Evolutionary conservation across 2,113 vertebrate species (phyloP).

Genomic region (Spea bombifrons): DNA sequence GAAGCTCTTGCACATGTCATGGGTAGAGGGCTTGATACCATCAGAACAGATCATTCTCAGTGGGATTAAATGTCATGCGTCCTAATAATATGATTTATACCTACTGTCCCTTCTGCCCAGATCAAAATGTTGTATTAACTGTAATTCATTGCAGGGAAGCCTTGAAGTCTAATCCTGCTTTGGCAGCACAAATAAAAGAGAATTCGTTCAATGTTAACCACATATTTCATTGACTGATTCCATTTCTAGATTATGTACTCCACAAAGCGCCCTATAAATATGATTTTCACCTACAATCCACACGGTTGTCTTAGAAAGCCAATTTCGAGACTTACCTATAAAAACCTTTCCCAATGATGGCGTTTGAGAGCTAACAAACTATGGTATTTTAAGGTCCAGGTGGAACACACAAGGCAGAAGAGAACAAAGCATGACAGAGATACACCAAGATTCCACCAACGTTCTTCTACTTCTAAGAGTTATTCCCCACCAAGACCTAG

Average conservation of each 20-base stretch:
- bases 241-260: slow-evolving; percentile 16
- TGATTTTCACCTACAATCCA: slow-evolving; percentile 2
- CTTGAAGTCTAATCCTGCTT: slow-evolving; percentile 43
- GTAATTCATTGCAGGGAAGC: slow-evolving; percentile 49
- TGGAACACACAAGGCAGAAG: no score
- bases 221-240: background rate
- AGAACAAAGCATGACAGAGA: no score
- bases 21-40: no score
- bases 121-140: slow-evolving; percentile 56
- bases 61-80: slow-evolving; percentile 55
- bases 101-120: slow-evolving; percentile 52
- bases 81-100: slow-evolving; percentile 57
- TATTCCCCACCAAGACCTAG: no score
- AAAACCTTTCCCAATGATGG: no score
- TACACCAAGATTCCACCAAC: no score
- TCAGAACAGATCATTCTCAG: no score
- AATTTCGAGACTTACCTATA: no score
- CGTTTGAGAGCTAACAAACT: no score
- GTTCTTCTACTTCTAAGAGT: no score
- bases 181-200: slow-evolving; percentile 12
- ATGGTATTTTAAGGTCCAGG: no score
- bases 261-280: slow-evolving; percentile 11
- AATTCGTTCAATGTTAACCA: slow-evolving; percentile 7
- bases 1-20: no score
- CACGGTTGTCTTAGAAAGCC: background rate